Conservation (phyloP, 2,888 invertebrate species). For the Drosophila peninsularis region DNA sequence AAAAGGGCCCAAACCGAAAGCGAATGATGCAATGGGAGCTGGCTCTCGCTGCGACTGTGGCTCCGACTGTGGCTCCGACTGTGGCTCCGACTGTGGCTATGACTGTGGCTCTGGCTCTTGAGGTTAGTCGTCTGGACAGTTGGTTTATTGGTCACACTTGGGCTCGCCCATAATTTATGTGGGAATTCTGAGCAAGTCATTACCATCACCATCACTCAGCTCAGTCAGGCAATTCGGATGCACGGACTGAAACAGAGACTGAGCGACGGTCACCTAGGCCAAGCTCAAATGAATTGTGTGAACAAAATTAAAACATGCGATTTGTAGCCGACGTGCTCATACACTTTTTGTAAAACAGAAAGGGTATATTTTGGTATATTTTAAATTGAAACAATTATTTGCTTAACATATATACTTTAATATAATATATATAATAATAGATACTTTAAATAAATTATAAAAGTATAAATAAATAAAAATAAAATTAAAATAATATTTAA, state of each 20-base stretch:
- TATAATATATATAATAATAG: too few relatives aligned
- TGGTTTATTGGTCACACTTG: slow-evolving; percentile 83
- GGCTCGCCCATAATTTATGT: slow-evolving; percentile 83
- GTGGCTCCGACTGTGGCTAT: too few relatives aligned
- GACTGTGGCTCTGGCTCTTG: slow-evolving; percentile 25
- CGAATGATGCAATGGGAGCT: slow-evolving; percentile 39
- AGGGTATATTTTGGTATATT: too few relatives aligned
- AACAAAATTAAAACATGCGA: slow-evolving; percentile 69
- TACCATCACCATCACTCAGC: slow-evolving; percentile 71
- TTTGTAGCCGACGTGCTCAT: slow-evolving; percentile 27
- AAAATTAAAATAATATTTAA: too few relatives aligned
- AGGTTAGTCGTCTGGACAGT: slow-evolving; percentile 70
- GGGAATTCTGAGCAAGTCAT: slow-evolving; percentile 76
- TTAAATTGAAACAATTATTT: too few relatives aligned
- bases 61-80: not conserved
- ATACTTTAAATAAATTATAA: too few relatives aligned
- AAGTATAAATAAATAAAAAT: too few relatives aligned
- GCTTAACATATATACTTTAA: too few relatives aligned
- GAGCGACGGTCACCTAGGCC: slow-evolving; percentile 56
- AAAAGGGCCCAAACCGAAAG: slow-evolving; percentile 34
- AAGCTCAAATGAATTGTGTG: slow-evolving; percentile 76
- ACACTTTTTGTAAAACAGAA: slow-evolving; percentile 16
- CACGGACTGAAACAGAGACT: slow-evolving; percentile 31
- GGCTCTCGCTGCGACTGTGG: slow-evolving; percentile 2
- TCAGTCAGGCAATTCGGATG: slow-evolving; percentile 53